Percentiles rank a stretch among this genome's conserved stretches.
These are phyloP conservation scores for Nycteola revayana DNA, from an alignment of 2,888 invertebrate genomes.

Conservation along the genomic window DNA sequence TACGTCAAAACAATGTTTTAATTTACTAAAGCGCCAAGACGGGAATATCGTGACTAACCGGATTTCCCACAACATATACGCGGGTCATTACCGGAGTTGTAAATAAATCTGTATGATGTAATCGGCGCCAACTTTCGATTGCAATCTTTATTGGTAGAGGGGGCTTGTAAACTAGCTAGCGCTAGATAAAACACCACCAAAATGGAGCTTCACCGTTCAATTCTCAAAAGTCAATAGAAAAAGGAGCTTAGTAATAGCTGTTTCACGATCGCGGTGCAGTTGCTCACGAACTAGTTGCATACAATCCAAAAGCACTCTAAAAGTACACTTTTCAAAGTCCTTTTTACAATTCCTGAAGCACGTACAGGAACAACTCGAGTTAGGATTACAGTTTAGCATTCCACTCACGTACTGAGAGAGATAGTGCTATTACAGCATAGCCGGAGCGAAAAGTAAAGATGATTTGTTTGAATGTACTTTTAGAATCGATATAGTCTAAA, in stretches of 20 bases:
- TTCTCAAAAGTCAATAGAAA: constrained; percentile 45
- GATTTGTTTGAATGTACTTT: constrained; percentile 51
- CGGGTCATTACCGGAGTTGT: constrained; percentile 26
- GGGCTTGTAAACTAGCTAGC: constrained; percentile 5
- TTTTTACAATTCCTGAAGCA: constrained; percentile 46
- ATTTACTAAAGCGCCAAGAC: constrained; percentile 24
- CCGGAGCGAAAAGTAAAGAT: constrained; percentile 46
- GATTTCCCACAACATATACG: constrained; percentile 30
- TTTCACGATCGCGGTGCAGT: constrained; percentile 51
- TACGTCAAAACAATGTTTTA: constrained; percentile 33
- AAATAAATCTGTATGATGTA: constrained; percentile 23
- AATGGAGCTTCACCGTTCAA: constrained; percentile 40
- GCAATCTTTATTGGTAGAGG: constrained; percentile 18
- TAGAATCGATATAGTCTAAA: constrained; percentile 52
- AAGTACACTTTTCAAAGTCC: constrained; percentile 54
- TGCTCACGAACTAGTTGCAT: constrained; percentile 36
- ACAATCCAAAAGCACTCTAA: constrained; percentile 56
- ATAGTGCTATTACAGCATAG: constrained; percentile 44
- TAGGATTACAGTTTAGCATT: constrained; percentile 57
- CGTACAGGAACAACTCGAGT: constrained; percentile 41
- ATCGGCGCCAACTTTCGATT: constrained; percentile 29
- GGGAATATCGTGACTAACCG: constrained; percentile 33
- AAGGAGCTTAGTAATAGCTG: constrained; percentile 42
- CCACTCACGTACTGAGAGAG: constrained; percentile 51
- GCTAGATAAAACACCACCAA: constrained; percentile 22